A percentile compares a stretch with the other conserved stretches of the same genome.
Evolutionary conservation across 2,113 vertebrate genomes (phyloP).

Genomic region (Ceyx cyanopectus): DNA sequence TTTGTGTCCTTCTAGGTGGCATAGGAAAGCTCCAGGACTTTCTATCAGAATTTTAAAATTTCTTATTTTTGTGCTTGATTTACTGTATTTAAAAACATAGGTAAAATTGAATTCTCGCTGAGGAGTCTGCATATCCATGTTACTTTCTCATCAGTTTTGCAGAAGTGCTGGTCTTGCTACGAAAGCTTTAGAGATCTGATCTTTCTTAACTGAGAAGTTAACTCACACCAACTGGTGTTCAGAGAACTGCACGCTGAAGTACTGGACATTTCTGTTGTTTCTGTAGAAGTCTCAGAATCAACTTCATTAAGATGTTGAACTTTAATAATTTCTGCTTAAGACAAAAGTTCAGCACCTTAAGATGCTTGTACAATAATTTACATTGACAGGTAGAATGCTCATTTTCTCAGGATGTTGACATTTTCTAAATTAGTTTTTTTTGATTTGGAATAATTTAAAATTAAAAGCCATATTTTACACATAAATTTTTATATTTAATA

Average conservation of each 20-base stretch:
- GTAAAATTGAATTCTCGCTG: accelerated
- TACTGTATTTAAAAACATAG: neutral
- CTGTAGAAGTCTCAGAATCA: neutral
- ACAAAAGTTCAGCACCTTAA: neutral
- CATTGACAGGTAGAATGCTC: neutral
- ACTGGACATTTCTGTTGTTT: neutral
- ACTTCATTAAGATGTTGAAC: neutral
- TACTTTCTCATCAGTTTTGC: neutral
- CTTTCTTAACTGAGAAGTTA: neutral
- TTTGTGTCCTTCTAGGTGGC: neutral
- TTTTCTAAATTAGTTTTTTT: neutral
- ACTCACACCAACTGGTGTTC: neutral
- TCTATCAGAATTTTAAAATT: neutral
- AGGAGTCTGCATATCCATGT: neutral
- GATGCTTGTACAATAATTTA: neutral
- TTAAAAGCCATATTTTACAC: neutral
- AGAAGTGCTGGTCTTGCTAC: neutral
- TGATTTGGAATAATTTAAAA: neutral
- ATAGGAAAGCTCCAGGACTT: neutral
- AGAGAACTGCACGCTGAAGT: neutral
- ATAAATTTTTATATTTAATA: neutral
- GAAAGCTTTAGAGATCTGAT: neutral
- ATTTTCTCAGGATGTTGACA: neutral
- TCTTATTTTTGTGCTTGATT: neutral
- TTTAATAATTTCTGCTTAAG: neutral